Conservation (phyloP, 2,113 vertebrate species). For the Sceloporus tristichus region DNA sequence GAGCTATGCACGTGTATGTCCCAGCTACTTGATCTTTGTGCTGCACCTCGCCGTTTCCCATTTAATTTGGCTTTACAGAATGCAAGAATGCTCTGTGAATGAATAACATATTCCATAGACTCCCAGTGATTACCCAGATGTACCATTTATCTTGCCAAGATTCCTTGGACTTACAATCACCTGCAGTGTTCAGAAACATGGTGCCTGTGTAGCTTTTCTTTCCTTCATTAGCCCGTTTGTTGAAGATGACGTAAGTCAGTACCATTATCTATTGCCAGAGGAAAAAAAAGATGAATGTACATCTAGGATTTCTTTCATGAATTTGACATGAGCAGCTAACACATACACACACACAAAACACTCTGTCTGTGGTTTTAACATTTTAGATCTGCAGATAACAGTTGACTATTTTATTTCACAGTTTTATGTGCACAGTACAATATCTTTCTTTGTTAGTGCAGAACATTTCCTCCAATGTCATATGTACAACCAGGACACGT, state of each 20-base stretch:
- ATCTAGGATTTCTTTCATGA: not conserved
- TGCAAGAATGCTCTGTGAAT: conserved; percentile 54
- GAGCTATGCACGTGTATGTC: conserved; percentile 38
- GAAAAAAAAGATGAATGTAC: not conserved
- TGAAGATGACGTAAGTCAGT: conserved; percentile 6
- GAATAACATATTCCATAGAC: conserved; percentile 43
- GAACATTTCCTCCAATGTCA: not conserved
- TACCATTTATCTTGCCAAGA: conserved; percentile 36
- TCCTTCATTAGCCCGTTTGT: not conserved
- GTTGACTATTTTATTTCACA: not conserved
- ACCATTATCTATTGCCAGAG: not conserved
- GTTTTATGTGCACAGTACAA: not conserved
- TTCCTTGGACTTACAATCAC: conserved; percentile 9
- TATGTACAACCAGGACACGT: not conserved
- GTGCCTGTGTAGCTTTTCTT: conserved; percentile 27
- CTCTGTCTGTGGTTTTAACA: not conserved
- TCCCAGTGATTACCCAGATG: conserved; percentile 22
- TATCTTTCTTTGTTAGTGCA: not conserved
- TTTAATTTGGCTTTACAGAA: conserved; percentile 69
- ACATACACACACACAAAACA: not conserved
- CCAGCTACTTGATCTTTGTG: conserved; percentile 48
- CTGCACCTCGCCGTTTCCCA: conserved; percentile 46
- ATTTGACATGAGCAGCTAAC: not conserved
- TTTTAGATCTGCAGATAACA: not conserved
- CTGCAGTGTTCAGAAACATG: conserved; percentile 37